Conservation (phyloP, 1,140 invertebrate species). For the Microplitis mediator region DNA sequence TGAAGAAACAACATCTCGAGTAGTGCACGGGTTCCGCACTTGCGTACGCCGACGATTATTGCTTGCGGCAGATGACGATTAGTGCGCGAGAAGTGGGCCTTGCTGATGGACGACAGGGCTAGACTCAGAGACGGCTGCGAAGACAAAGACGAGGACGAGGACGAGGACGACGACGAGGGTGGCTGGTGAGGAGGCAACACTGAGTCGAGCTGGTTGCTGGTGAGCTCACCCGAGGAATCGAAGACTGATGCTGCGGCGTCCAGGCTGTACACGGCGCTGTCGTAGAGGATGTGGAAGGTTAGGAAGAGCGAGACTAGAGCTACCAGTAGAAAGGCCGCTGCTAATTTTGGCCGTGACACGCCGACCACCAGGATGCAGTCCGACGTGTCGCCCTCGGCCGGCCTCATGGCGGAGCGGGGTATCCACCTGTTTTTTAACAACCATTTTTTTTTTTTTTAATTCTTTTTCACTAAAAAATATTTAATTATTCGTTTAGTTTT, state of each 20-base stretch:
- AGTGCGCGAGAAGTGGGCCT: conserved; percentile 56
- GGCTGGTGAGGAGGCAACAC: conserved; percentile 13
- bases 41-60: conserved; percentile 92
- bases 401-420: conserved; percentile 76
- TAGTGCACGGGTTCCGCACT: conserved; percentile 90
- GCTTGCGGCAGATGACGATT: conserved; percentile 72
- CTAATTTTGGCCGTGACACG: conserved; percentile 78
- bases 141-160: too few species aligned
- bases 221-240: conserved; percentile 41
- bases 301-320: conserved; percentile 78
- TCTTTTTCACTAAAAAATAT: neutral
- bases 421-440: conserved; percentile 69
- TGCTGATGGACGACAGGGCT: conserved; percentile 33
- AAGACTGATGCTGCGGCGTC: conserved; percentile 63
- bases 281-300: conserved; percentile 81
- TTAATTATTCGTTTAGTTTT: too few species aligned
- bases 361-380: conserved; percentile 81
- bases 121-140: conserved; percentile 49
- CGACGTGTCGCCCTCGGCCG: conserved; percentile 76
- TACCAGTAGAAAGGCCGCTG: conserved; percentile 76
- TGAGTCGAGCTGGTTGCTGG: conserved; percentile 40
- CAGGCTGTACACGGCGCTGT: conserved; percentile 80
- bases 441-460: neutral
- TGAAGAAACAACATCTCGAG: conserved; percentile 94
- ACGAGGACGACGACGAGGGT: neutral